These are phyloP conservation scores for Danio jaintianensis DNA, from an alignment of 2,797 vertebrate species.

Conservation along the genomic window DNA sequence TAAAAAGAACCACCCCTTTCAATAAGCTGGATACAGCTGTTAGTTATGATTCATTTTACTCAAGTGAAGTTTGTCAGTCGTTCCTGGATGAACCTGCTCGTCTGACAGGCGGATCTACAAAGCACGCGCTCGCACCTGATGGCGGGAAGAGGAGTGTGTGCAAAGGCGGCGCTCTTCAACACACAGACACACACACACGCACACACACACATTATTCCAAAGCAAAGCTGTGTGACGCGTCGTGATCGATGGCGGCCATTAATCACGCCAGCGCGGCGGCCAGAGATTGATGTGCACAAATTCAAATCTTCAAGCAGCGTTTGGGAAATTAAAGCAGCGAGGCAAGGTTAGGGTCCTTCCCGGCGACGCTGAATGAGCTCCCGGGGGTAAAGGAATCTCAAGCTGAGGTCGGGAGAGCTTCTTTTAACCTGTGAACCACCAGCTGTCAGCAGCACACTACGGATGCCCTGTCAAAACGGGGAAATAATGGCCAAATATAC, in stretches of 20 bases:
- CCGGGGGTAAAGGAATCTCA: conserved; percentile 29
- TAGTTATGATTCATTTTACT: too few species aligned
- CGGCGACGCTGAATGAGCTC: conserved; percentile 51
- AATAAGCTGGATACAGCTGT: too few species aligned
- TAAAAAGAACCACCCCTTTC: too few species aligned
- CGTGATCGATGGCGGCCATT: conserved; percentile 81
- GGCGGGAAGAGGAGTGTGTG: background rate
- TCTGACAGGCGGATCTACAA: too few species aligned
- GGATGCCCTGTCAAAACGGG: conserved; percentile 19
- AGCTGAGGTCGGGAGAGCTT: conserved; percentile 26
- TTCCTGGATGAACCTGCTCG: too few species aligned
- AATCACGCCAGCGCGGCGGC: conserved; percentile 76
- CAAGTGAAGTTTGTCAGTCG: too few species aligned
- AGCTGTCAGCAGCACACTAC: conserved; percentile 42
- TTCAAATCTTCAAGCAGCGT: conserved; percentile 82
- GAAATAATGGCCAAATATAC: background rate
- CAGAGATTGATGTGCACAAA: conserved; percentile 82
- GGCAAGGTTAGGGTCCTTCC: conserved; percentile 74
- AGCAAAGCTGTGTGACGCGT: conserved; percentile 78
- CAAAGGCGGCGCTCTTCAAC: conserved; percentile 66
- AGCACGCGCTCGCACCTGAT: background rate
- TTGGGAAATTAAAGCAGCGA: conserved; percentile 80
- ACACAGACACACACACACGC: conserved; percentile 76
- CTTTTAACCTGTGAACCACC: conserved; percentile 48
- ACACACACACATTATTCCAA: conserved; percentile 80